phyloP scores from a whole-genome alignment of 2,113 vertebrate species.

The Aspiorhynchus laticeps region DNA sequence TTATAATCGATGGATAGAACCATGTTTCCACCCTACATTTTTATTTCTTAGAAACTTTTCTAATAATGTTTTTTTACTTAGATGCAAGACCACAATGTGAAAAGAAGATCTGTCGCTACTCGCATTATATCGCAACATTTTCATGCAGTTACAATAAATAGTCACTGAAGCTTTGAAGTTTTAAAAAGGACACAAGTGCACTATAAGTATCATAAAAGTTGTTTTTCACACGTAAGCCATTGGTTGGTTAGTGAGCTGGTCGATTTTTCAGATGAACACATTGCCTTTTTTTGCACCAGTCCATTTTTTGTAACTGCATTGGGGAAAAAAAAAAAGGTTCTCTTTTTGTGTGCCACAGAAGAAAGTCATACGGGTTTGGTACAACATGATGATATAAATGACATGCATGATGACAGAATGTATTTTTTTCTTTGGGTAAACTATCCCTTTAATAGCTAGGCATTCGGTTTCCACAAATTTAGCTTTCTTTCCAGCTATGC shows the following conservation, averaged over 20 bases:
- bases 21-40: neutral
- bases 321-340: neutral
- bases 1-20: neutral
- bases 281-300: neutral
- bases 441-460: neutral
- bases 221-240: neutral
- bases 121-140: too few relatives aligned
- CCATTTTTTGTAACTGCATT: neutral
- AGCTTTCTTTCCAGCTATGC: slow-evolving; percentile 52
- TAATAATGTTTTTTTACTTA: too few relatives aligned
- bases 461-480: slow-evolving; percentile 54
- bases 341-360: neutral
- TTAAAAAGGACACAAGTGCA: neutral
- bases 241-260: neutral
- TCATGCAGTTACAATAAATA: too few relatives aligned
- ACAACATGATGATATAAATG: slow-evolving; percentile 2
- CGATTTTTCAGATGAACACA: neutral
- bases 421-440: neutral
- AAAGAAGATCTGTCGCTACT: too few relatives aligned
- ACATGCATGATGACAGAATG: slow-evolving; percentile 1
- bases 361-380: neutral
- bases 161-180: too few relatives aligned
- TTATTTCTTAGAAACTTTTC: too few relatives aligned
- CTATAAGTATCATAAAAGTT: neutral
- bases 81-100: too few relatives aligned